Evolutionary conservation across 2,797 vertebrate genomes (phyloP).

Genomic region (Tapera naevia): DNA sequence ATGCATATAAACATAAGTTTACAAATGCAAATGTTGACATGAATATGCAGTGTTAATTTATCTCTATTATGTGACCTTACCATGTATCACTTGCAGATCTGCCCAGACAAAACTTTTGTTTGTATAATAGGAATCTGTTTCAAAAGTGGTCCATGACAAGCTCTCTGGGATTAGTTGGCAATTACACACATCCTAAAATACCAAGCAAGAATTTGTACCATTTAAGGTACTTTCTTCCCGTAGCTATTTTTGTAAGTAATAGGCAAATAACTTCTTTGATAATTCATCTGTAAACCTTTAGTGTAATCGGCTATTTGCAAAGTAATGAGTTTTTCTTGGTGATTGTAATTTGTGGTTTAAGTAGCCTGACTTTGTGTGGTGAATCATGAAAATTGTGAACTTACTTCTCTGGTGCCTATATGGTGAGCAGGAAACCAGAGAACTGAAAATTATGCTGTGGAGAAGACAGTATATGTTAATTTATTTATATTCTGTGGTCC

Average conservation of each 20-base stretch:
- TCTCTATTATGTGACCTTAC: background rate
- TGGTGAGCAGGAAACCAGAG: background rate
- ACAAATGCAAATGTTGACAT: background rate
- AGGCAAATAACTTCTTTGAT: background rate
- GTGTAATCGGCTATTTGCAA: background rate
- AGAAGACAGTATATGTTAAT: background rate
- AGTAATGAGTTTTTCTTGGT: background rate
- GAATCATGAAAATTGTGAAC: background rate
- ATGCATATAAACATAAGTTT: background rate
- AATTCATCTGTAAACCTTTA: background rate
- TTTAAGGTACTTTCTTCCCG: background rate
- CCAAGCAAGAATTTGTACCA: background rate
- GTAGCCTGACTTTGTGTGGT: background rate
- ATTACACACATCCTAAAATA: background rate
- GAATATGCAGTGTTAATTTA: background rate
- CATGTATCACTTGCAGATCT: background rate
- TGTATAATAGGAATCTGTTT: background rate
- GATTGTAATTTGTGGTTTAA: background rate
- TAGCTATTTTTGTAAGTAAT: background rate
- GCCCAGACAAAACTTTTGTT: background rate
- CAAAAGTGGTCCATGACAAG: background rate
- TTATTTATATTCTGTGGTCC: background rate
- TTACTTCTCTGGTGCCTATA: background rate
- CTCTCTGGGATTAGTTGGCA: background rate
- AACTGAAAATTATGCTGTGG: background rate